A percentile compares a stretch with the other conserved stretches of the same genome.
phyloP scores from a whole-genome alignment of 2,113 vertebrate species.

The Sitta europaea region DNA sequence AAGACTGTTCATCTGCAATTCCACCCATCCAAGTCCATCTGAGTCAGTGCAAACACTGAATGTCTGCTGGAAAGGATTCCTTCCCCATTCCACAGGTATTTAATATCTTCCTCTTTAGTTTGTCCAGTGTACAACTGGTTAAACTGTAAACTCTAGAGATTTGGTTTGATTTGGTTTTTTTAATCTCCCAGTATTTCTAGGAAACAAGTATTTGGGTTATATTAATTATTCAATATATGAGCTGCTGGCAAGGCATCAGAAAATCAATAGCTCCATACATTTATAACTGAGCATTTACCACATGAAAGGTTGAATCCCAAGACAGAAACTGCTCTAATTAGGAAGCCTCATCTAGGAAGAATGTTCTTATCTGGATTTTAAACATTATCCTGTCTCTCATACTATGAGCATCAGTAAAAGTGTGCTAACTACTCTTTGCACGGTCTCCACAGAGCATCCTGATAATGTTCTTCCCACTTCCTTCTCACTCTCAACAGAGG shows the following conservation, averaged over 20 bases:
- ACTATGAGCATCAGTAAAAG: neutral
- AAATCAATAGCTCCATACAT: conserved; percentile 46
- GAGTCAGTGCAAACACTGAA: neutral
- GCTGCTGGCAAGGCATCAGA: conserved; percentile 26
- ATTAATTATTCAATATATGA: conserved; percentile 38
- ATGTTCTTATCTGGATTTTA: neutral
- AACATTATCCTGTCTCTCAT: neutral
- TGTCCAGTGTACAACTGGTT: neutral
- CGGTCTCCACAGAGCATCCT: neutral
- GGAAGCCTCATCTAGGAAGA: neutral
- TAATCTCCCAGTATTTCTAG: conserved; percentile 18
- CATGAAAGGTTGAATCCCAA: conserved; percentile 1
- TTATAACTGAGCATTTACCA: conserved; percentile 32
- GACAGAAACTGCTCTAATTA: conserved; percentile 20
- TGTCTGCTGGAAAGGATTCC: neutral
- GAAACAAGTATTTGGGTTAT: conserved; percentile 45
- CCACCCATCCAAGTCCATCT: neutral
- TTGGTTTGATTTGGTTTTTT: neutral
- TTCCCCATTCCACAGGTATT: neutral
- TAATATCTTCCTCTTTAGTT: neutral
- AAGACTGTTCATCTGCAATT: neutral
- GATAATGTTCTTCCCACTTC: neutral
- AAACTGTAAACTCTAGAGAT: neutral
- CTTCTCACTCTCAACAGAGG: neutral
- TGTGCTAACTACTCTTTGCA: neutral